Evolutionary conservation across 1,140 invertebrate species (phyloP).

Genomic region (Saccostrea glomerata): DNA sequence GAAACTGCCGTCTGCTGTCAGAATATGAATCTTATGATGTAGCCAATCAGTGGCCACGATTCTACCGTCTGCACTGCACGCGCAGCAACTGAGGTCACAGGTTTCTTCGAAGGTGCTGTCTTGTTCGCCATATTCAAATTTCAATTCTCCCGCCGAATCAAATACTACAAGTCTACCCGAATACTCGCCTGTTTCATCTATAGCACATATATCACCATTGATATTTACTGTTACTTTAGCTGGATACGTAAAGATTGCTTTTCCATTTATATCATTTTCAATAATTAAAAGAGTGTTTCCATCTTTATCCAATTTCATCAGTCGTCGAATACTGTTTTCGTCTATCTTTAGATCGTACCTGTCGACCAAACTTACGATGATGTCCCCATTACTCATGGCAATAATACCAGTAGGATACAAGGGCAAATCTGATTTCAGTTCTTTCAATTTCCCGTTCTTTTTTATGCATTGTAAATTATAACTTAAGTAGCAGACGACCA

Average conservation of each 20-base stretch:
- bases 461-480: conserved; percentile 1
- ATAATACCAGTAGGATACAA: conserved; percentile 36
- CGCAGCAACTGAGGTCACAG: conserved; percentile 30
- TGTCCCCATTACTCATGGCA: neutral
- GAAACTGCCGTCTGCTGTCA: conserved; percentile 29
- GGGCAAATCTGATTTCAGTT: conserved; percentile 31
- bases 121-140: conserved; percentile 31
- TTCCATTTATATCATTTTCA: conserved; percentile 1
- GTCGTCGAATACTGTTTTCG: conserved; percentile 20
- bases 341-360: conserved; percentile 36
- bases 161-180: conserved; percentile 19
- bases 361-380: conserved; percentile 37
- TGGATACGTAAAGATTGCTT: conserved; percentile 33
- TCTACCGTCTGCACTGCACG: conserved; percentile 12
- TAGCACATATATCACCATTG: conserved; percentile 38
- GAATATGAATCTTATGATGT: conserved; percentile 40
- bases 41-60: conserved; percentile 35
- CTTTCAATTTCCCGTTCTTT: conserved; percentile 19
- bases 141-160: neutral
- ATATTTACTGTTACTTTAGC: conserved; percentile 34
- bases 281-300: neutral
- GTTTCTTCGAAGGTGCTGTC: neutral
- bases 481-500: conserved; percentile 4
- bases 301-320: conserved; percentile 34
- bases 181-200: conserved; percentile 40